Evolutionary conservation across 2,113 vertebrate species (phyloP).

Genomic region (Mastomys natalensis): DNA sequence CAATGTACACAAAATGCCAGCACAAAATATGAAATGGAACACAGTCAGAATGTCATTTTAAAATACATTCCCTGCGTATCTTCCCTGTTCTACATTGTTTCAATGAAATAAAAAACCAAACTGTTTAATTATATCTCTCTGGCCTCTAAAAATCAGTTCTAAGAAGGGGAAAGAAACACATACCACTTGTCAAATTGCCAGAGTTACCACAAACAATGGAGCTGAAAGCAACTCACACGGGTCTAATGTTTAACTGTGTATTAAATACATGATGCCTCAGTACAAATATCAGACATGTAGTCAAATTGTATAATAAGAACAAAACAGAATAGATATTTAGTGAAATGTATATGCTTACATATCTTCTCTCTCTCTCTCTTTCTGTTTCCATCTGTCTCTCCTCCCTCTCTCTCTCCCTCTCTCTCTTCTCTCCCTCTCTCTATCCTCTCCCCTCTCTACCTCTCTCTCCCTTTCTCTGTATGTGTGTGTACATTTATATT

Average conservation of each 20-base stretch:
- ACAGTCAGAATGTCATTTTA: not conserved
- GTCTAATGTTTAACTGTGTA: not conserved
- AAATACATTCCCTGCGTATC: accelerated
- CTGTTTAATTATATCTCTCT: not conserved
- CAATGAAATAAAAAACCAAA: not conserved
- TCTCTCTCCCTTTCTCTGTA: no score
- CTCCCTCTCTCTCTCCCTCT: no score
- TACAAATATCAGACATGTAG: not conserved
- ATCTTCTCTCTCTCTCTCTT: not conserved
- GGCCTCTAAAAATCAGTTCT: not conserved
- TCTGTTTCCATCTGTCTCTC: no score
- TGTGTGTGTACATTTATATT: not conserved
- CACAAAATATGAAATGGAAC: not conserved
- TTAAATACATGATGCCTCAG: not conserved
- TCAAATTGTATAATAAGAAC: not conserved
- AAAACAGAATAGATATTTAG: not conserved
- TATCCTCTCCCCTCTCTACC: no score
- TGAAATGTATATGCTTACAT: not conserved
- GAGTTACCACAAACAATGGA: not conserved
- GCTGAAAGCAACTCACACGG: not conserved
- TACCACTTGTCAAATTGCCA: accelerated
- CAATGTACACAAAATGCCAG: not conserved
- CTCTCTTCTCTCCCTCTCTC: no score
- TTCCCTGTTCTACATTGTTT: accelerated
- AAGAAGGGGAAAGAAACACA: not conserved